Evolutionary conservation across 2,797 vertebrate species (phyloP).

Genomic region (Austrolebias charrua): DNA sequence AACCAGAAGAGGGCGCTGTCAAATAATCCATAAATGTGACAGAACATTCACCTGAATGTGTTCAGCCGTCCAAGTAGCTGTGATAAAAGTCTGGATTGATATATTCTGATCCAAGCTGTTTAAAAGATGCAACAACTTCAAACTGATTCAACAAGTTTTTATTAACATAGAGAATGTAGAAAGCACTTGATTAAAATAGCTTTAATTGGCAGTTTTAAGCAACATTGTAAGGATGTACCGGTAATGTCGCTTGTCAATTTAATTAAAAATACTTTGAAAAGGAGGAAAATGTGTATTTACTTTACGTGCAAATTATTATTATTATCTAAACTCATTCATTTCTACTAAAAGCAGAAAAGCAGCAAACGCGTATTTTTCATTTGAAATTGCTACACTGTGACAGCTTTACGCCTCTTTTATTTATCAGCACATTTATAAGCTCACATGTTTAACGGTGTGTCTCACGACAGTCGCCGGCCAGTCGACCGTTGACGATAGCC

Average conservation of each 20-base stretch:
- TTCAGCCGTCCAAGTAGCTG: background rate
- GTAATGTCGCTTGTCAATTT: no score
- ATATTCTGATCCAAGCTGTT: background rate
- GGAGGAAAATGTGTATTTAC: no score
- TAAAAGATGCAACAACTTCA: background rate
- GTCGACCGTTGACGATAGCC: slow-evolving; percentile 1
- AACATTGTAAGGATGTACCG: no score
- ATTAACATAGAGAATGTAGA: no score
- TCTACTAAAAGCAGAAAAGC: background rate
- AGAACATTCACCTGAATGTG: background rate
- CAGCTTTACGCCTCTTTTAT: slow-evolving; percentile 2
- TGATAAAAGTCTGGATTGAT: background rate
- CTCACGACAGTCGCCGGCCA: background rate
- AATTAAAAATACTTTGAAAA: no score
- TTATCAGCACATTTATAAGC: background rate
- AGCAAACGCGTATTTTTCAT: background rate
- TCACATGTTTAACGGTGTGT: background rate
- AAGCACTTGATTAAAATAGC: no score
- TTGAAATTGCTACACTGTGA: background rate
- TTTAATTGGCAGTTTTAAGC: no score
- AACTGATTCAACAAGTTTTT: no score
- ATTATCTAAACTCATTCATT: no score
- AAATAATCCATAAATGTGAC: slow-evolving; percentile 32
- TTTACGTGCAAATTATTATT: background rate
- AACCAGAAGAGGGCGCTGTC: slow-evolving; percentile 73